A percentile compares a stretch with the other conserved stretches of the same genome.
Conservation (phyloP, 2,797 vertebrate species). For the Psittacula echo region DNA sequence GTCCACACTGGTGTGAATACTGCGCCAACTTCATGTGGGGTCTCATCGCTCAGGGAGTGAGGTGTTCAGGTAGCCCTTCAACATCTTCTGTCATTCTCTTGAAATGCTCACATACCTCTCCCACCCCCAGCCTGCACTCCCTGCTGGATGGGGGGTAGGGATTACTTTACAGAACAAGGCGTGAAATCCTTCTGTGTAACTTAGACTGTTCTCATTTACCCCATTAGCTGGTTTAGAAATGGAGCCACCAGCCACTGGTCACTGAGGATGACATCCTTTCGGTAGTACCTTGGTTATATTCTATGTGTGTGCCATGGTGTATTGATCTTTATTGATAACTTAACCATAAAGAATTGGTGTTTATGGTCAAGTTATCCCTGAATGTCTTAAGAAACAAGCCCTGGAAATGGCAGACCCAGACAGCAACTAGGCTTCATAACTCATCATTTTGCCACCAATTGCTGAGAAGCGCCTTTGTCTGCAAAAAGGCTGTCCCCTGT, state of each 20-base stretch:
- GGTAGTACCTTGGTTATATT: not conserved
- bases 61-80: constrained; percentile 90
- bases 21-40: constrained; percentile 99
- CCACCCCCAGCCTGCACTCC: not conserved
- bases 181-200: not conserved
- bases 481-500: not conserved
- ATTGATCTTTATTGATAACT: not conserved
- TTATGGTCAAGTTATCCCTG: not conserved
- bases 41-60: constrained; percentile 97
- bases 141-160: not conserved
- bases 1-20: constrained; percentile 98
- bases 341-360: not conserved
- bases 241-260: not conserved
- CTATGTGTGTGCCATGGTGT: not conserved
- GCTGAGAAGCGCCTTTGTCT: not conserved
- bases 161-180: not conserved
- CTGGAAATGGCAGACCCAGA: not conserved
- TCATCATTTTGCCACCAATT: not conserved
- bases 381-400: not conserved
- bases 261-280: not conserved
- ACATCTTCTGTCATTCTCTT: not conserved
- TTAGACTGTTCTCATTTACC: not conserved
- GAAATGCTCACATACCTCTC: not conserved
- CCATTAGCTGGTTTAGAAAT: not conserved
- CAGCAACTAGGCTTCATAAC: not conserved